These are phyloP conservation scores for Phania funesta DNA, from an alignment of 2,888 invertebrate species.

Conservation along the genomic window DNA sequence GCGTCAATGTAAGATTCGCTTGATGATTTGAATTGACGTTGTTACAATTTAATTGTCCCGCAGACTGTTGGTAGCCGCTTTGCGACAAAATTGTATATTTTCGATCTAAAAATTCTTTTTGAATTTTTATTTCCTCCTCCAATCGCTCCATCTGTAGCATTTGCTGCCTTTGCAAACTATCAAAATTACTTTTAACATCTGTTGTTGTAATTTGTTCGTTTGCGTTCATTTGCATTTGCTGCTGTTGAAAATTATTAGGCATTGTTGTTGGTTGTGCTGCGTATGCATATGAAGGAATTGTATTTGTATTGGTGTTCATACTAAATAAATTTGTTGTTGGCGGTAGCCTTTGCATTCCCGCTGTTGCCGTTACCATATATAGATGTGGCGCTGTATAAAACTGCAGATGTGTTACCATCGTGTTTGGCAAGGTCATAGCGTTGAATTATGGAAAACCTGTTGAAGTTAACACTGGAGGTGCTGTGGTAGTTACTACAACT, in stretches of 20 bases:
- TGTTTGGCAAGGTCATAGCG: no score
- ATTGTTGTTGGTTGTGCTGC: background rate
- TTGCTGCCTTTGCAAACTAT: background rate
- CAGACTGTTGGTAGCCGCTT: background rate
- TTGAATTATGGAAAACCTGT: no score
- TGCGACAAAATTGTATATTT: constrained; percentile 11
- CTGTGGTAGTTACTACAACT: background rate
- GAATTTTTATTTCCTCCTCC: constrained; percentile 11
- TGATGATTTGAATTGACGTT: background rate
- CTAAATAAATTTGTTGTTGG: background rate
- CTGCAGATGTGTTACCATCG: background rate
- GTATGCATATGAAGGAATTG: background rate
- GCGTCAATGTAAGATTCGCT: background rate
- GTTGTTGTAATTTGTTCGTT: background rate
- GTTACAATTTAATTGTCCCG: background rate
- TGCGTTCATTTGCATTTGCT: no score
- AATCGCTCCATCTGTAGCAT: constrained; percentile 8
- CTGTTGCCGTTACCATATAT: background rate
- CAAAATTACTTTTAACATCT: background rate
- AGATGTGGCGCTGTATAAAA: background rate
- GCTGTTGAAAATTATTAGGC: no score
- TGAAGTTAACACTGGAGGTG: background rate
- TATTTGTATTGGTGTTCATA: no score
- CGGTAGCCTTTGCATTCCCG: background rate
- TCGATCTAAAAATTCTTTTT: constrained; percentile 10